Evolutionary conservation across 2,797 vertebrate genomes (phyloP), one percentile per base, ranked within the genome.

Genomic region (Peromyscus aztecus): DNA sequence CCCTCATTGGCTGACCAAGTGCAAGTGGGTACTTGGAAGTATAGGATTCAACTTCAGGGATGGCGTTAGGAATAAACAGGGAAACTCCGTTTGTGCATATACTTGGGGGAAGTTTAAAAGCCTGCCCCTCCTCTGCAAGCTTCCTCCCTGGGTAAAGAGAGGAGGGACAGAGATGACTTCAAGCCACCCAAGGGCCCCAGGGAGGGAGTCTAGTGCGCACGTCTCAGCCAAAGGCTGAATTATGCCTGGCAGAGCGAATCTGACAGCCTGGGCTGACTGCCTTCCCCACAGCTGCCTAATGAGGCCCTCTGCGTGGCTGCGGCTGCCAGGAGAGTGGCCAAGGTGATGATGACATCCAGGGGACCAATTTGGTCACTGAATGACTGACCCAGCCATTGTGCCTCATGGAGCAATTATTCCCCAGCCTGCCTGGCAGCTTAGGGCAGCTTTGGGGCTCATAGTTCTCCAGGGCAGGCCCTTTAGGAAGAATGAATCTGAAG

Each of bases 31-130:
- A 0, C 91, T 93, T 86, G 69, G 80, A 97, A 97, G 94, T 67
- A 76, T 57, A 46, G 92, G 81, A 89, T 93, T 96, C 81, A 91
- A 85, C 76, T 40, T 97, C 11, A 29, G 12, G 2, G 4, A 21
- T 23, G n/a, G 8, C 14, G 14, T 24, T 9, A 71, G 95, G 96
- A 34, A n/a, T 9, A 95, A 89, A 97, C 95, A 97, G 98, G 95
- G 91, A 97, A 94, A 52, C 29, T 46, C 63, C 65, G 69, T 59
- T 83, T 87, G 13, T 94, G 90, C 31, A 75, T 43, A n/a, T 95
- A 94, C 96, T 97, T 97, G 46, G 57, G 43, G 80, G n/a, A n/a
- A 82, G 75, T 10, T 83, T 19, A 29, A 90, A 92, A 8, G 34
- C 23, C 69, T 29, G 43, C 63, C 13, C 31, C 29, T 63, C 88